Evolutionary conservation across 2,888 invertebrate genomes (phyloP).

Genomic region (Antheraea assamensis): DNA sequence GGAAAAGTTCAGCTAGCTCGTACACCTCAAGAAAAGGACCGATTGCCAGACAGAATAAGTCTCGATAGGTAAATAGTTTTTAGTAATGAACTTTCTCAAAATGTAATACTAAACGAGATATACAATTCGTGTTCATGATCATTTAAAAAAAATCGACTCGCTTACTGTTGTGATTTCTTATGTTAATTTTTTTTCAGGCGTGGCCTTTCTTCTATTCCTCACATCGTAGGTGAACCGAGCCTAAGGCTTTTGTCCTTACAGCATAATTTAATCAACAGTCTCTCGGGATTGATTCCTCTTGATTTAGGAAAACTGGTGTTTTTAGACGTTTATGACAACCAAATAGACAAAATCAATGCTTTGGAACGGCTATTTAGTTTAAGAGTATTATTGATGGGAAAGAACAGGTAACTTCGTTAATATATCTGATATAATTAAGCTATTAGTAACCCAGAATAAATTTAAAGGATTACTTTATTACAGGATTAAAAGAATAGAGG

Average conservation of each 20-base stretch:
- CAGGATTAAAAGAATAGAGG: slow-evolving; percentile 91
- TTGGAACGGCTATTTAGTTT: slow-evolving; percentile 90
- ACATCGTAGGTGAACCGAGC: slow-evolving; percentile 90
- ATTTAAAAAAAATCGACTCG: not conserved
- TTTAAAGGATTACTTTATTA: slow-evolving; percentile 39
- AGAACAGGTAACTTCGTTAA: slow-evolving; percentile 86
- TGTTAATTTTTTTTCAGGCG: slow-evolving; percentile 72
- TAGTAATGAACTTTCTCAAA: not conserved
- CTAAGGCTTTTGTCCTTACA: slow-evolving; percentile 93
- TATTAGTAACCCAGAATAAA: not conserved
- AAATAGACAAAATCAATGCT: slow-evolving; percentile 92
- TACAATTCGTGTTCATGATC: not conserved
- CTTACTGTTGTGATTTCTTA: not conserved
- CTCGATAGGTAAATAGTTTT: slow-evolving; percentile 84
- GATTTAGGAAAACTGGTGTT: slow-evolving; percentile 91
- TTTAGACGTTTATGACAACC: slow-evolving; percentile 96
- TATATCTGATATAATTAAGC: not conserved
- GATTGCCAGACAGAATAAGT: slow-evolving; percentile 93
- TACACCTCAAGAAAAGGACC: slow-evolving; percentile 89
- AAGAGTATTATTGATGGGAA: slow-evolving; percentile 93
- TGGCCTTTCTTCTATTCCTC: slow-evolving; percentile 91
- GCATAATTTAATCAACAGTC: slow-evolving; percentile 92
- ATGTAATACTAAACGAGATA: too few relatives aligned
- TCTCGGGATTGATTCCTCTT: slow-evolving; percentile 82
- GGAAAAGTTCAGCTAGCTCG: slow-evolving; percentile 87